Base-by-base conservation (phyloP, 2,797 vertebrate species). In the Sebastes minor region DNA sequence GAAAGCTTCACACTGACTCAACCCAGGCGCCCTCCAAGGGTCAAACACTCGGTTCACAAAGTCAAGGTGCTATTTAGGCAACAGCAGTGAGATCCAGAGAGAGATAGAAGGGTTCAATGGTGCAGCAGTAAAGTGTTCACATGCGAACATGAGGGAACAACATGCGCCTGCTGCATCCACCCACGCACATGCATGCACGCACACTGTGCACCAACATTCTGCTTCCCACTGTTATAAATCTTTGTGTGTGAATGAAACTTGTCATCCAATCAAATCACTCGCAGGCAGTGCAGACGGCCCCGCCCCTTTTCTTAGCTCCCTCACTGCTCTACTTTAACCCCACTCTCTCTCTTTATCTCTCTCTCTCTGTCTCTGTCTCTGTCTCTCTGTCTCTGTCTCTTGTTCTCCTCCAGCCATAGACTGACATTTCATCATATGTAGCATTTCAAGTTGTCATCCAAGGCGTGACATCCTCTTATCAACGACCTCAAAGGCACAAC, bases 151-250 rank as follows among this genome's bases (percentile, higher is more conserved):
- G 60, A 75, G 61, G 60, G 56, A 8, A 81, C 87, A 82, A 79
- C 80, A 89, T 81, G 71, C 71, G 18, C 46, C 63, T 71, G 70
- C 79, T 71, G 70, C 79, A 62, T 59, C 78, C 82, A 83, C 82
- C 66, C 83, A 84, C 81, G 38, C 83, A 75, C 74, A 74, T 18
- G 5, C 52, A 25, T 27, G 6, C 71, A 66, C 60, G 49, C 76
- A 75, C 20, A 30, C 32, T 35, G 62, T 2, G 18, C 68, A 65
- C 78, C 73, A 81, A 80, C 77, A 81, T 80, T 91, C 79, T 73
- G 60, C 84, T 93, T 92, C 88, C 89, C 86, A 87, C 82, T 83
- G 84, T 86, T 87, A 82, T 91, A 92, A 92, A 94, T 93, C 88
- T 86, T 79, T 86, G 67, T 69, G 53, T 78, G 78, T 92, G 90